phyloP scores from a whole-genome alignment of 2,113 vertebrate genomes.

The Myrmecobius fasciatus region DNA sequence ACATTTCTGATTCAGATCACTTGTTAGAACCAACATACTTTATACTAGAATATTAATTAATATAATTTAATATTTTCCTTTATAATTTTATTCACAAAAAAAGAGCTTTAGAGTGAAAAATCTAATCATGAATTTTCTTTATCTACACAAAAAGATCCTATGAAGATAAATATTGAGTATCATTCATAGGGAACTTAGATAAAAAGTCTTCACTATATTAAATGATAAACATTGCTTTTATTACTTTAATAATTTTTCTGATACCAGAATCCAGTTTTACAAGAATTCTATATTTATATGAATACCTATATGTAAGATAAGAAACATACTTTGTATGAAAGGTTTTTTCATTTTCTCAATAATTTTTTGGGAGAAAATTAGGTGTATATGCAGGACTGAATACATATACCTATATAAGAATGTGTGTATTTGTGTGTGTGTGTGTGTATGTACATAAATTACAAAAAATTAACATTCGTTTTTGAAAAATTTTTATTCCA shows the following conservation, averaged over 20 bases:
- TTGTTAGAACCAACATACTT: neutral
- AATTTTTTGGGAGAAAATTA: neutral
- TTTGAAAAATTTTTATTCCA: neutral
- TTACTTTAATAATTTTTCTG: neutral
- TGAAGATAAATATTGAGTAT: slow-evolving; percentile 37
- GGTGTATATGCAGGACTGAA: neutral
- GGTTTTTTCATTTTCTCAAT: neutral
- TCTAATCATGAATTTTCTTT: slow-evolving; percentile 29
- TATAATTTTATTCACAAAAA: neutral
- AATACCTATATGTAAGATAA: neutral
- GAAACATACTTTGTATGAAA: neutral
- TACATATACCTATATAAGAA: neutral
- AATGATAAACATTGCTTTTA: neutral
- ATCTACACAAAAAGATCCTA: neutral
- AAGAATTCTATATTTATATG: neutral
- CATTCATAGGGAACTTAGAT: neutral
- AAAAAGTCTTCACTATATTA: neutral
- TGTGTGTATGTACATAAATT: neutral
- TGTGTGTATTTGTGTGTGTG: too few species aligned
- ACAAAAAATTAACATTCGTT: neutral
- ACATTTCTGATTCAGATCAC: neutral
- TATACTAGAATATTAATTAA: neutral
- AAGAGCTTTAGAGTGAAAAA: slow-evolving; percentile 36
- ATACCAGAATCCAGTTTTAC: neutral
- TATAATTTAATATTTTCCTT: slow-evolving; percentile 28